Evolutionary conservation across 2,888 invertebrate species (phyloP), one percentile per base, ranked within the genome.

Genomic region (Eupithecia tripunctaria): DNA sequence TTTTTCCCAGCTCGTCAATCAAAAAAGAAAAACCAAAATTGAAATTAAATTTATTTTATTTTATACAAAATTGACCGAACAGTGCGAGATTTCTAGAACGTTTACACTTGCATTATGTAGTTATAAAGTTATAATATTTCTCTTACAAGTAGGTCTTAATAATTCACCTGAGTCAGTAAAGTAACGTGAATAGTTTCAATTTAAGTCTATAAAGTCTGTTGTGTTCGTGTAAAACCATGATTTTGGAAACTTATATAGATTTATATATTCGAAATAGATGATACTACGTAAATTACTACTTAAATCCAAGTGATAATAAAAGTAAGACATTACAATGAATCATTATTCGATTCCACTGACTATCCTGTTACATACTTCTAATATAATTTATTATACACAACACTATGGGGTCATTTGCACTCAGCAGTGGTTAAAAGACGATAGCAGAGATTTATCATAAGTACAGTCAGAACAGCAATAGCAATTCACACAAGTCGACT

Each of bases 51-150:
- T 93, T 91, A 91, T 88, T 93, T 94, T 90, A 90, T 91, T 93
- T 91, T 91, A 93, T 93, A 93, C 92, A 94, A 94, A 94, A 94
- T 94, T 94, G 94, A 94, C 94, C 94, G 94, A 94, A 94, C 94
- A 94, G 94, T 94, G 94, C 94, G 94, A 94, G 94, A 94, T 94
- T 94, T 94, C 94, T 94, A 94, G 91, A 92, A 94, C 91, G 94
- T 94, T 94, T 94, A 94, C 93, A 94, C 92, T 94, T 94, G 94
- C 93, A 92, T 93, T 94, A 94, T 94, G 94, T 94, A 94, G 94
- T 94, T 93, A 94, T 93, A 93, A 90, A 92, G 91, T 91, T 93
- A 93, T 90, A 88, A 90, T 92, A 90, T 92, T 91, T 89, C 88
- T 88, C 94, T 94, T 94, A 94, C 90, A 93, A 89, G 91, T 94